phyloP scores from a whole-genome alignment of 2,797 vertebrate genomes.

The Rhadinocentrus ornatus region DNA sequence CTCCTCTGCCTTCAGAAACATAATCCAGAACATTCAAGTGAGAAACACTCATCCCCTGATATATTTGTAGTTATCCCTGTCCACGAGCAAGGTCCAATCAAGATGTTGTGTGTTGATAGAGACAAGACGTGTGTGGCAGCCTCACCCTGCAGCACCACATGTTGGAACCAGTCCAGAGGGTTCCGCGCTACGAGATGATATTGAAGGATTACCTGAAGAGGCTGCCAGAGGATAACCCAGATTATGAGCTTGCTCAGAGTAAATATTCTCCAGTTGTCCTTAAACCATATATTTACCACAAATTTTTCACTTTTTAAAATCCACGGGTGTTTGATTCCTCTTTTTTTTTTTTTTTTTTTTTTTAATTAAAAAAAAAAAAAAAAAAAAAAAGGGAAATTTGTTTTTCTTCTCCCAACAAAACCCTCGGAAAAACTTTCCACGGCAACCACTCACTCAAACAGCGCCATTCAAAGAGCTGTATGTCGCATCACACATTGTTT shows the following conservation, averaged over 20 bases:
- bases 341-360: no score
- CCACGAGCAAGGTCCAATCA: rapidly evolving
- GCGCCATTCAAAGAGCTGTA: slow-evolving; percentile 89
- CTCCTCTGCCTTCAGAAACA: slow-evolving; percentile 83
- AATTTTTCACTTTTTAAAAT: background rate
- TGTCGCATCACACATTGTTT: slow-evolving; percentile 40
- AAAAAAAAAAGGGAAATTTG: background rate
- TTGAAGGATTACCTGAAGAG: slow-evolving; percentile 88
- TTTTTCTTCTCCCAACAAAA: slow-evolving; percentile 74
- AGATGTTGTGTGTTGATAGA: slow-evolving; percentile 60
- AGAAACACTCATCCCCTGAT: rapidly evolving
- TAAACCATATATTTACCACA: background rate
- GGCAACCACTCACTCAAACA: slow-evolving; percentile 89
- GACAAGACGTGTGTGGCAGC: slow-evolving; percentile 82
- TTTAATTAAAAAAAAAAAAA: no score
- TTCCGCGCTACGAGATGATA: slow-evolving; percentile 90
- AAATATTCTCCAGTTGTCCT: slow-evolving; percentile 11
- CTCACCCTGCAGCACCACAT: slow-evolving; percentile 97
- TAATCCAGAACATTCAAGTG: slow-evolving; percentile 88
- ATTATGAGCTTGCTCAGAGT: slow-evolving; percentile 77
- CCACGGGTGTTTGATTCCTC: background rate
- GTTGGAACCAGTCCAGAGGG: slow-evolving; percentile 93
- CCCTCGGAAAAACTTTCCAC: slow-evolving; percentile 88
- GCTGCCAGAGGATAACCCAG: slow-evolving; percentile 79
- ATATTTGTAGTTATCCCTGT: rapidly evolving